These are phyloP conservation scores for Troides aeacus DNA, from an alignment of 2,888 invertebrate genomes.

Conservation along the genomic window DNA sequence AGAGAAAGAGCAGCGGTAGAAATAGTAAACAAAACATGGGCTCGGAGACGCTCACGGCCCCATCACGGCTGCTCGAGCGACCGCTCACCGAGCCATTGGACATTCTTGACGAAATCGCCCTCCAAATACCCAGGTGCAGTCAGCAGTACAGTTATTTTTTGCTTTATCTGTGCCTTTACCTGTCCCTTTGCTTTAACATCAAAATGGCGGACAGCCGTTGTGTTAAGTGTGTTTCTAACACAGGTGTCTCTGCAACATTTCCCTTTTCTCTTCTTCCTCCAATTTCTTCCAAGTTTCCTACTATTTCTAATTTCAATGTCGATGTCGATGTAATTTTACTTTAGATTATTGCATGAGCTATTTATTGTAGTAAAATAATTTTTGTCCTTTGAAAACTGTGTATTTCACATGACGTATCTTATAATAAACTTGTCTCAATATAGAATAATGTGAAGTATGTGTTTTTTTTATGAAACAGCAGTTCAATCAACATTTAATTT, in stretches of 20 bases:
- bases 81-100: conserved; percentile 92
- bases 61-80: conserved; percentile 90
- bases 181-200: not conserved
- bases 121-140: conserved; percentile 93
- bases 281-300: not conserved
- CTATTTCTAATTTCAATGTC: not conserved
- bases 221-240: not conserved
- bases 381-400: not conserved
- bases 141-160: conserved; percentile 29
- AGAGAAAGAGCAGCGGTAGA: conserved; percentile 46
- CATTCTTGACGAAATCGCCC: conserved; percentile 94
- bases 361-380: not conserved
- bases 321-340: not conserved
- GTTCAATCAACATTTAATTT: too few relatives aligned
- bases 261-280: not conserved
- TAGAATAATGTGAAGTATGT: too few relatives aligned
- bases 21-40: conserved; percentile 56
- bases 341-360: not conserved
- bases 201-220: not conserved
- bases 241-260: not conserved
- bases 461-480: too few relatives aligned
- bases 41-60: conserved; percentile 84
- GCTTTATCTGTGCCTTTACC: conserved; percentile 17
- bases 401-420: too few relatives aligned
- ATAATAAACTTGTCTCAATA: too few relatives aligned